Percentiles rank a stretch among this genome's conserved stretches.
These are phyloP conservation scores for Sphaerophoria taeniata DNA, from an alignment of 2,888 invertebrate genomes.

Conservation along the genomic window DNA sequence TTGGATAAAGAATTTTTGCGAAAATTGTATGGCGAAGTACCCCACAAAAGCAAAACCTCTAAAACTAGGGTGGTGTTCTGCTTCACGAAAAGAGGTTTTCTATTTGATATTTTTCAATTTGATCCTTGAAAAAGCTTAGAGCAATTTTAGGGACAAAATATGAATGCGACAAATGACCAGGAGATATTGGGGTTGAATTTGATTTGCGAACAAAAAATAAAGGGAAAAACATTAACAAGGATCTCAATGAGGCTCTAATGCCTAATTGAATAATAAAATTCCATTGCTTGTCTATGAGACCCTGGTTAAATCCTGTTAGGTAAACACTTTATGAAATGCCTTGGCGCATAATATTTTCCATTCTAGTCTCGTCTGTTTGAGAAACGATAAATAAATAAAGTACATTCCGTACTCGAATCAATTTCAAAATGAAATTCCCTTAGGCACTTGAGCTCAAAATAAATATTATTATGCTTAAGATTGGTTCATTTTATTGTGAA, in stretches of 20 bases:
- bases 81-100: not conserved
- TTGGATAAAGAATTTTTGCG: not conserved
- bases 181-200: not conserved
- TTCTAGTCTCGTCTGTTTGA: conserved; percentile 17
- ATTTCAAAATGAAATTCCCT: too few relatives aligned
- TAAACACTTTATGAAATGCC: conserved; percentile 33
- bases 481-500: too few relatives aligned
- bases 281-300: conserved; percentile 8
- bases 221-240: conserved; percentile 13
- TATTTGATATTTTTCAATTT: not conserved
- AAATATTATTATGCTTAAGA: too few relatives aligned
- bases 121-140: conserved; percentile 8
- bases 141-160: conserved; percentile 22
- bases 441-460: too few relatives aligned
- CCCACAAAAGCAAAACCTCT: not conserved
- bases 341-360: conserved; percentile 24
- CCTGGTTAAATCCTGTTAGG: not conserved
- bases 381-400: not conserved
- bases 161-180: conserved; percentile 23
- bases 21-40: too few relatives aligned
- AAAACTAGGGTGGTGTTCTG: too few relatives aligned
- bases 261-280: conserved; percentile 33
- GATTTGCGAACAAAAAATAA: too few relatives aligned
- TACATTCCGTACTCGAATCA: too few relatives aligned
- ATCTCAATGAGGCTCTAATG: not conserved